Conservation (phyloP, 2,113 vertebrate genomes). For the Laticauda colubrina region DNA sequence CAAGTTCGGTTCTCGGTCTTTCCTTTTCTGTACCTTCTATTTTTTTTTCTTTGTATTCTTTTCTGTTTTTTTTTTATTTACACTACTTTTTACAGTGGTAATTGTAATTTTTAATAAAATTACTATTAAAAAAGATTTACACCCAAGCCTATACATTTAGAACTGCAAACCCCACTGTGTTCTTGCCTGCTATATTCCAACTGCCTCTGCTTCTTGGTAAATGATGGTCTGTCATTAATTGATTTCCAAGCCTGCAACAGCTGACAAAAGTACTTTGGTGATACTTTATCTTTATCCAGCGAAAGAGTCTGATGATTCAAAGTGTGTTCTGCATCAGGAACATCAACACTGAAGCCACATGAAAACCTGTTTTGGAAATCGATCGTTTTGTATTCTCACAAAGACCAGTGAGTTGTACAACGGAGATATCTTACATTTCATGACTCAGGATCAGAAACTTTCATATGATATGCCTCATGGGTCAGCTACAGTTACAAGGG, state of each 20-base stretch:
- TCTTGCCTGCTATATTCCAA: not conserved
- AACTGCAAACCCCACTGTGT: not conserved
- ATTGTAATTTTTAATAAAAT: not conserved
- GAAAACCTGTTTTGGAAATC: not conserved
- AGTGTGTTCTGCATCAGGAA: not conserved
- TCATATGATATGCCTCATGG: fast-evolving
- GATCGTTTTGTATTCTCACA: not conserved
- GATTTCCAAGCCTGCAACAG: not conserved
- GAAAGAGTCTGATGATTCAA: not conserved
- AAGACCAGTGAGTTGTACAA: not conserved
- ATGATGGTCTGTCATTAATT: not conserved
- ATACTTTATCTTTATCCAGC: not conserved
- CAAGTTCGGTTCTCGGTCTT: not conserved
- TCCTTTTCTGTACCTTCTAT: not conserved
- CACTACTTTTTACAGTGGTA: not conserved
- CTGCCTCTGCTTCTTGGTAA: not conserved
- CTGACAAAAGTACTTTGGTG: not conserved
- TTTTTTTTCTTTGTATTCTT: not conserved
- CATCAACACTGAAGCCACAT: not conserved
- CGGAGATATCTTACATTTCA: not conserved
- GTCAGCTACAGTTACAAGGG: not conserved
- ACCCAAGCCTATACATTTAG: not conserved
- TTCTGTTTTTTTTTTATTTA: not conserved
- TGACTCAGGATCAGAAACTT: not conserved
- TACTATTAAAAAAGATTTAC: not conserved